Base-by-base conservation (phyloP, 1,140 invertebrate genomes). In the Anagrus nilaparvatae region DNA sequence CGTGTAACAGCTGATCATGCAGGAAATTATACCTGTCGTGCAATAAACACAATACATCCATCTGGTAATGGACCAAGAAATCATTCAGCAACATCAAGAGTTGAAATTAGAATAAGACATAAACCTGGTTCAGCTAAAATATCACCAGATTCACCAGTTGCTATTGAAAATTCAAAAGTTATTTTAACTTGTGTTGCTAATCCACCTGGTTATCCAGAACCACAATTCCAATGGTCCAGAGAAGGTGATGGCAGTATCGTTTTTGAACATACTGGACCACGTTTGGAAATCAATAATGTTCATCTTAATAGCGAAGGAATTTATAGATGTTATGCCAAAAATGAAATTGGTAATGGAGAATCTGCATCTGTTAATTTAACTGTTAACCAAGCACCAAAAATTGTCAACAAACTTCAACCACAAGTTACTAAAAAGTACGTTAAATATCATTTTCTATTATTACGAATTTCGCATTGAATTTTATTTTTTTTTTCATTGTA, bases 281-380 rank as follows among this genome's bases (percentile, higher is more conserved):
- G 82, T 47, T 91, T 90, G 55, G 86, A 84, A 21, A 92, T 95
- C 50, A 75, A 81, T 1, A 81, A 81, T 17, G 87, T 86, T 0
- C 81, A 87, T 53, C 65, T 89, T 14, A 79, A 77, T 9, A 86
- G 82, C 53, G 90, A 93, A 63, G 91, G 89, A 3, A 79, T 78
- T 14, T 94, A 94, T 59, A 82, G 82, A 54, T 95, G 91, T 55
- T 83, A 90, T 56, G 87, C 88, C 0, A 80, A 78, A 13, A 95
- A 94, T 54, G 85, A 88, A 59, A 72, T 93, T 43, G 91, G 91
- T 4, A 79, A 79, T 33, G 87, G 89, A 1, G 82, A 86, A 49
- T 71, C 82, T 30, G 87, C 85, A 0, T 83, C 82, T 0, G 85
- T 89, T 9, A 76, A 78, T 36, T 69, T 95, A 3, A 82, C 84